Conservation (phyloP, 2,113 vertebrate genomes). For the Raphicerus campestris region DNA sequence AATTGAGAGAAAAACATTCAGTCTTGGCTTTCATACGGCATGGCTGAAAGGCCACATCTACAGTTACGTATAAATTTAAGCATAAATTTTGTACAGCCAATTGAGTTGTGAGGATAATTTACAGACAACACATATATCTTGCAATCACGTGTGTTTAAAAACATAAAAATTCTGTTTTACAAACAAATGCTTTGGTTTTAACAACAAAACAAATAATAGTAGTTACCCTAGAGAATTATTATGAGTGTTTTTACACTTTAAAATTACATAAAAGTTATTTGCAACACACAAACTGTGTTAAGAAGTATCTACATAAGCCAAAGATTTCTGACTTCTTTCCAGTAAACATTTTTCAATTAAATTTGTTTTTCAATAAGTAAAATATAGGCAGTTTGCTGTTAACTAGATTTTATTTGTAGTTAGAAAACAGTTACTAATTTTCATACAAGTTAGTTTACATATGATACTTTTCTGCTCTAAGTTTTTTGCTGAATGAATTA, state of each 20-base stretch:
- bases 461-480: neutral
- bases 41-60: neutral
- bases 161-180: constrained; percentile 6
- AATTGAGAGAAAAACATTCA: neutral
- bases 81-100: neutral
- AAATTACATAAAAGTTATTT: constrained; percentile 13
- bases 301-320: neutral
- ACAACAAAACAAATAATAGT: neutral
- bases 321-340: neutral
- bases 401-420: neutral
- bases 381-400: neutral
- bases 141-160: neutral
- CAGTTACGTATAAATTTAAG: neutral
- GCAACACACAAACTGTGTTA: neutral
- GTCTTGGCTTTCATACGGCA: neutral
- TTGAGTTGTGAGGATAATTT: neutral
- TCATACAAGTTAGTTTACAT: neutral
- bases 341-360: neutral
- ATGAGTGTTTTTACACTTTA: neutral
- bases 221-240: neutral
- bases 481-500: neutral
- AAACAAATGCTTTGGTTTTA: neutral
- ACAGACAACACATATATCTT: neutral
- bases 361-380: constrained; percentile 11
- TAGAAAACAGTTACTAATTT: constrained; percentile 14